Evolutionary conservation across 1,140 invertebrate species (phyloP).

Genomic region (Drosophila serrata): DNA sequence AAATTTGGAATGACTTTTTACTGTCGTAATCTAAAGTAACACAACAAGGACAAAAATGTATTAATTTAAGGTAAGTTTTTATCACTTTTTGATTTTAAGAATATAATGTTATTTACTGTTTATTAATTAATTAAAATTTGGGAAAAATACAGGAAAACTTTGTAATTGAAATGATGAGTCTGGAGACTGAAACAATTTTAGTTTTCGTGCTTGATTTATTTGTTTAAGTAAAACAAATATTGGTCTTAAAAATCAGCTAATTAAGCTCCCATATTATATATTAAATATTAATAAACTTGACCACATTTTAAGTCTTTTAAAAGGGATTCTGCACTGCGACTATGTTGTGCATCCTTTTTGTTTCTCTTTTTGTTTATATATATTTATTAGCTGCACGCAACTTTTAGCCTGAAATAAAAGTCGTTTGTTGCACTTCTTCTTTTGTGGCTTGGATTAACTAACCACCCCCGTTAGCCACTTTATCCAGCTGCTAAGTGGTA

Average conservation of each 20-base stretch:
- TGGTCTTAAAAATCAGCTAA: too few relatives aligned
- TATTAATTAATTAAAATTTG: too few relatives aligned
- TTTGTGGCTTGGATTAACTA: constrained; percentile 38
- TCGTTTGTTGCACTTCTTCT: constrained; percentile 72
- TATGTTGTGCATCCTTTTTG: neutral
- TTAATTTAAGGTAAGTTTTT: constrained; percentile 57
- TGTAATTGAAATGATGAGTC: too few relatives aligned
- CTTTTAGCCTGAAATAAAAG: constrained; percentile 59
- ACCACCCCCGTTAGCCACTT: constrained; percentile 18
- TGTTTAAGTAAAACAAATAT: too few relatives aligned
- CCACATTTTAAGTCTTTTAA: neutral
- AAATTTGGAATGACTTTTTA: constrained; percentile 16
- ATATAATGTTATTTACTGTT: neutral
- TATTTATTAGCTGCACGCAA: constrained; percentile 53
- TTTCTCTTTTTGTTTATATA: neutral
- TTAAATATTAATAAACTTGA: neutral
- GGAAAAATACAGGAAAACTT: too few relatives aligned
- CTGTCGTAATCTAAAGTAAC: neutral
- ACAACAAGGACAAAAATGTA: constrained; percentile 12
- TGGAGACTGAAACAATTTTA: too few relatives aligned
- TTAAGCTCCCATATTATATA: neutral
- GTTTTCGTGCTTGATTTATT: too few relatives aligned
- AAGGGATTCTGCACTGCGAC: neutral
- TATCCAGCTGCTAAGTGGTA: constrained; percentile 13
- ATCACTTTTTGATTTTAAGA: too few relatives aligned